Percentiles rank a stretch among this genome's conserved stretches.
phyloP scores from a whole-genome alignment of 2,797 vertebrate genomes.

The Lagocephalus sceleratus region DNA sequence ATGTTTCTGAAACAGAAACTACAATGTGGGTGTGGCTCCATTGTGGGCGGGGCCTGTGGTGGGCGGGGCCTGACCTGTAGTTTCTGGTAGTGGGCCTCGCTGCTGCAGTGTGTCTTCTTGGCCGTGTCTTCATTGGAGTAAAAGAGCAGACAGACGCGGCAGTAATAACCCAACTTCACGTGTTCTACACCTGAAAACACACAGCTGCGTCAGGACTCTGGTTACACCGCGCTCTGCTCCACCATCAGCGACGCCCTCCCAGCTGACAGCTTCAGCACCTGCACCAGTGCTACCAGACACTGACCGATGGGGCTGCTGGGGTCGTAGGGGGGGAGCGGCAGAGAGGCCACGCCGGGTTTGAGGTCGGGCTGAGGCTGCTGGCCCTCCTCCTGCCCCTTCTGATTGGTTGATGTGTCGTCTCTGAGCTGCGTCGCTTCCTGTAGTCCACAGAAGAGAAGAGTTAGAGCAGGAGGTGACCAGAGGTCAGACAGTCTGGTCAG shows the following conservation, averaged over 20 bases:
- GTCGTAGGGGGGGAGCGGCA: slow-evolving; percentile 83
- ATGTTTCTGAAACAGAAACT: slow-evolving; percentile 66
- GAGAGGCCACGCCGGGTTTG: slow-evolving; percentile 39
- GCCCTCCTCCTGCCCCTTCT: background rate
- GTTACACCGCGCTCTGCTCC: no score
- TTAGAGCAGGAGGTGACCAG: background rate
- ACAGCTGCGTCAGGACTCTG: no score
- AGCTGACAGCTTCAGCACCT: background rate
- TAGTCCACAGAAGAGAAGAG: background rate
- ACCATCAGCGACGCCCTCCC: no score
- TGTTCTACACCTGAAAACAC: slow-evolving; percentile 86
- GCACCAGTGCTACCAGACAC: slow-evolving; percentile 27
- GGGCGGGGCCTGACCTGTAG: slow-evolving; percentile 80
- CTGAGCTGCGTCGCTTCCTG: slow-evolving; percentile 6
- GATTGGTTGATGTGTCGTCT: slow-evolving; percentile 15
- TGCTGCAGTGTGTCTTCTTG: slow-evolving; percentile 95
- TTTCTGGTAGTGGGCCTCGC: slow-evolving; percentile 90
- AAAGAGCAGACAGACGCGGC: slow-evolving; percentile 94
- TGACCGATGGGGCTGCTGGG: slow-evolving; percentile 87
- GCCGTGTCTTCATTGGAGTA: slow-evolving; percentile 95
- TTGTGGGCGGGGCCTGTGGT: background rate
- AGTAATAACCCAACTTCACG: slow-evolving; percentile 96
- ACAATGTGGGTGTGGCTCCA: background rate
- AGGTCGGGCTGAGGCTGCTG: slow-evolving; percentile 27
- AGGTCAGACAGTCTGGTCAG: background rate